Conservation (phyloP, 2,113 vertebrate genomes). For the Oxyura jamaicensis region DNA sequence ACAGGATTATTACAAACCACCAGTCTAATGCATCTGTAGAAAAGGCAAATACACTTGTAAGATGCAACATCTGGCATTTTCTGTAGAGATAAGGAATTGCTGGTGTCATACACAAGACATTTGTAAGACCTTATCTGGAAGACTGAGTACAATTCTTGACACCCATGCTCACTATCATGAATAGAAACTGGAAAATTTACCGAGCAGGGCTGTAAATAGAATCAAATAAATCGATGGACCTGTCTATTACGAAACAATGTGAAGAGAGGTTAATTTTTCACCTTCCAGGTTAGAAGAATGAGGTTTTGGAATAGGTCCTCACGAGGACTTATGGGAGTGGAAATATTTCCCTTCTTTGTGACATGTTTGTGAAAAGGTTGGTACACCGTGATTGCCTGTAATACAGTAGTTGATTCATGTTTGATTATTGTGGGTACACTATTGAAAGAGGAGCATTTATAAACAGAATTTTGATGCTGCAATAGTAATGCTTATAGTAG, state of each 20-base stretch:
- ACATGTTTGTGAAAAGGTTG: background rate
- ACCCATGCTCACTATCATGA: background rate
- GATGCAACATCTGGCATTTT: background rate
- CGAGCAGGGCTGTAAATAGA: fast-evolving
- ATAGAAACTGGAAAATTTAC: background rate
- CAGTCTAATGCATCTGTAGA: background rate
- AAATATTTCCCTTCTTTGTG: background rate
- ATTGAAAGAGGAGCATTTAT: background rate
- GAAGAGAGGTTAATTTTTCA: background rate
- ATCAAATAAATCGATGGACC: background rate
- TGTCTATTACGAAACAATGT: background rate
- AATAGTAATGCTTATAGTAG: background rate
- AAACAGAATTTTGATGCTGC: background rate
- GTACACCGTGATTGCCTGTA: fast-evolving
- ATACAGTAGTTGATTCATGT: background rate
- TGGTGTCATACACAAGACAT: background rate
- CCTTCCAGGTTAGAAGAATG: background rate
- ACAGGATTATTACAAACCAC: background rate
- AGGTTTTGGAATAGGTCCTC: background rate
- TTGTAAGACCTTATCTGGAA: background rate
- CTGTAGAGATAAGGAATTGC: background rate
- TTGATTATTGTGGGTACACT: background rate
- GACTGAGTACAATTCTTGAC: background rate
- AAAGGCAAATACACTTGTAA: background rate
- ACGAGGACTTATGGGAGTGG: background rate